A percentile compares a stretch with the other conserved stretches of the same genome.
Conservation (phyloP, 23 tunicate genomes). For the Ciona savignyi region DNA sequence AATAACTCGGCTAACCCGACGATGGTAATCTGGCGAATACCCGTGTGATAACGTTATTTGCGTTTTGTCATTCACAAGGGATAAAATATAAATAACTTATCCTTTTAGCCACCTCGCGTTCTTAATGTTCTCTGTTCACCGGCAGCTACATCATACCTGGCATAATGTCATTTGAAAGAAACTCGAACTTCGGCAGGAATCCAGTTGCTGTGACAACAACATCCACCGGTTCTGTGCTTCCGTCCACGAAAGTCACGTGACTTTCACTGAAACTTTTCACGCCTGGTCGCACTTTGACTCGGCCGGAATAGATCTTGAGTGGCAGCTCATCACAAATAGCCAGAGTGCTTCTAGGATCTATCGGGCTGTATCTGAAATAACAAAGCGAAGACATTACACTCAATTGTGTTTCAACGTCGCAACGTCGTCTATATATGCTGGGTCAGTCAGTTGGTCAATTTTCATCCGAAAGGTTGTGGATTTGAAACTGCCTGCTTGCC, state of each 20-base stretch:
- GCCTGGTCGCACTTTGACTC: constrained; percentile 30
- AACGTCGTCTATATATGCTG: no score
- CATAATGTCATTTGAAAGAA: constrained; percentile 29
- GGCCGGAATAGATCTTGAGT: constrained; percentile 27
- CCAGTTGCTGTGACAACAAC: constrained; percentile 49
- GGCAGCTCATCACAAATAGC: constrained; percentile 48
- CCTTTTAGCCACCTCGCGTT: no score
- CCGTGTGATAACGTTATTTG: no score
- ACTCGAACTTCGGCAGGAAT: constrained; percentile 19
- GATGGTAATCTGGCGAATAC: no score
- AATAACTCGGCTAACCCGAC: no score
- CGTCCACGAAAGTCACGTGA: constrained; percentile 25
- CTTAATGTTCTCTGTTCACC: no score
- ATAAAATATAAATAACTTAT: no score
- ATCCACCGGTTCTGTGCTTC: constrained; percentile 38
- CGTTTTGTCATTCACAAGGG: no score
- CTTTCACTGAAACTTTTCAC: constrained; percentile 16
- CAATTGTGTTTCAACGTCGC: no score
- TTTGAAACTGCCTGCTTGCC: no score
- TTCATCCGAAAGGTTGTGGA: no score
- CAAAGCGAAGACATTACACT: background rate
- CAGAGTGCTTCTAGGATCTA: background rate
- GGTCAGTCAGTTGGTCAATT: no score
- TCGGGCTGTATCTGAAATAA: constrained; percentile 11
- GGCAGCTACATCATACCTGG: constrained; percentile 59